Evolutionary conservation across 2,113 vertebrate species (phyloP).

Genomic region (Nicator chloris): DNA sequence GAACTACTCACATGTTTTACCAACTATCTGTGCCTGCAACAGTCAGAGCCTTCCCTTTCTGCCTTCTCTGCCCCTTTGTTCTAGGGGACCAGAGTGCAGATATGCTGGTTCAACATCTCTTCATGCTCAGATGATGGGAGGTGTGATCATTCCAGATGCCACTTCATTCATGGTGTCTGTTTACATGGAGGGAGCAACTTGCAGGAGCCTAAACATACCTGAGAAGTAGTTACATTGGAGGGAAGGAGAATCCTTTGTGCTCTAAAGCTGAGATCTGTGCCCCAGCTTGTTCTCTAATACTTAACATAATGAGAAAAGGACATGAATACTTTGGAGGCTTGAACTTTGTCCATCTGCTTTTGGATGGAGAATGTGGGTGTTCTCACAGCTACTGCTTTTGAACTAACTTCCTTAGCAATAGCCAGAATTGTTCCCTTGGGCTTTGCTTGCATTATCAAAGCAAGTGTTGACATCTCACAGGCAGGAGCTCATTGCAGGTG

Average conservation of each 20-base stretch:
- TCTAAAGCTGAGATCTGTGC: not conserved
- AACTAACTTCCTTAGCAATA: not conserved
- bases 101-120: not conserved
- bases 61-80: not conserved
- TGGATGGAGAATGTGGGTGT: not conserved
- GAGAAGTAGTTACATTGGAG: not conserved
- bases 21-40: accelerated
- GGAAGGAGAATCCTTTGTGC: not conserved
- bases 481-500: not conserved
- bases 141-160: not conserved
- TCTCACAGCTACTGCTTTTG: not conserved
- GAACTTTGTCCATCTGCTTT: not conserved
- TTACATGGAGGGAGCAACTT: not conserved
- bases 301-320: not conserved
- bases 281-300: not conserved
- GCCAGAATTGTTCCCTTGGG: not conserved
- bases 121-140: not conserved
- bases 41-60: not conserved
- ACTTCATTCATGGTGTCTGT: not conserved
- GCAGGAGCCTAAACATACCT: not conserved
- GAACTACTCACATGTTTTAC: not conserved
- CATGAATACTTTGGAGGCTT: not conserved
- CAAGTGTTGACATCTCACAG: not conserved
- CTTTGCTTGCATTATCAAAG: not conserved
- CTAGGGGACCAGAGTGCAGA: not conserved